A percentile compares a stretch with the other conserved stretches of the same genome.
Conservation (phyloP, 2,113 vertebrate species). For the Megalops atlanticus region DNA sequence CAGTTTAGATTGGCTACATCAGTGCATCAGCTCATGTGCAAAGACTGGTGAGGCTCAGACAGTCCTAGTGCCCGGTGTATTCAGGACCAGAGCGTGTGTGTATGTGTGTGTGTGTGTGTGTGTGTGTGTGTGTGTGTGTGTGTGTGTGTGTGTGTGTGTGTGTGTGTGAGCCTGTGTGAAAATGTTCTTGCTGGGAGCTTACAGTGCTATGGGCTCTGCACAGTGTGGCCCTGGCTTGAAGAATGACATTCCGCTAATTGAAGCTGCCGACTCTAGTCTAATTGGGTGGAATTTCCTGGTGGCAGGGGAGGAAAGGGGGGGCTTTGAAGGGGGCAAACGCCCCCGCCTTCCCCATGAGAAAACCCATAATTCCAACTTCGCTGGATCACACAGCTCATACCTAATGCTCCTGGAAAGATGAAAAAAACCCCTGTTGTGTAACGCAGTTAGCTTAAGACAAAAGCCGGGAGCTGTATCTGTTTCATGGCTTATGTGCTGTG, state of each 20-base stretch:
- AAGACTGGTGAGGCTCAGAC: background rate
- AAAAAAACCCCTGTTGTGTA: slow-evolving; percentile 12
- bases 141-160: slow-evolving; percentile 29
- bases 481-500: background rate
- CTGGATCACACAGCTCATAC: slow-evolving; percentile 18
- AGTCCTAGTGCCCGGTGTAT: background rate
- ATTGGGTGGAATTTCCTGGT: slow-evolving; percentile 73
- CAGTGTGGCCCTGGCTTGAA: slow-evolving; percentile 49
- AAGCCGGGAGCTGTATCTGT: background rate
- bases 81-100: background rate
- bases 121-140: slow-evolving; percentile 34
- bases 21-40: background rate
- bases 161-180: slow-evolving; percentile 12
- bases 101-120: slow-evolving; percentile 18
- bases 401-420: background rate
- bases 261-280: slow-evolving; percentile 58
- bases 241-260: slow-evolving; percentile 63
- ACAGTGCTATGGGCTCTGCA: slow-evolving; percentile 21
- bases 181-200: background rate
- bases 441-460: background rate
- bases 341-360: slow-evolving; percentile 37
- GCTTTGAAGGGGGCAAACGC: slow-evolving; percentile 12
- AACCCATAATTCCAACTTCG: slow-evolving; percentile 25
- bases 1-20: background rate
- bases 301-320: slow-evolving; percentile 36